These are phyloP conservation scores for Pyrgus malvae DNA, from an alignment of 2,888 invertebrate genomes.

Conservation along the genomic window DNA sequence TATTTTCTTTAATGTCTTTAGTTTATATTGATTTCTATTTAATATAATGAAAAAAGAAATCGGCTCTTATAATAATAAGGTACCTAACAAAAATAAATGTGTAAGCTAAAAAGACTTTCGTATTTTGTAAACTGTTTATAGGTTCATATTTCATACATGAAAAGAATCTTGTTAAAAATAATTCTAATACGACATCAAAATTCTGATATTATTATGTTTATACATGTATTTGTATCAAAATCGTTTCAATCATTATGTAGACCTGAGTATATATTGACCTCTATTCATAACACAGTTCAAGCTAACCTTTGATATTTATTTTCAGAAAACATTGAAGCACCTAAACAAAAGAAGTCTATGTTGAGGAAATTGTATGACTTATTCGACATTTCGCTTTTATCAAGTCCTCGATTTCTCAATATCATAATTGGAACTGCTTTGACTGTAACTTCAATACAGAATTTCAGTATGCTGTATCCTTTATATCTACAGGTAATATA, in stretches of 20 bases:
- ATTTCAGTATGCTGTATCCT: constrained; percentile 87
- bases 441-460: constrained; percentile 85
- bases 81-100: no score
- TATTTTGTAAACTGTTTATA: no score
- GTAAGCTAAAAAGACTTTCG: no score
- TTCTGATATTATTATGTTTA: no score
- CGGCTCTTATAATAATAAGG: no score
- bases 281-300: background rate
- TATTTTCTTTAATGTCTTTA: no score
- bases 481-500: constrained; percentile 83
- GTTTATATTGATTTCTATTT: no score
- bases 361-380: constrained; percentile 64
- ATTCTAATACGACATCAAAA: no score
- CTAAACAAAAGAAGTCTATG: constrained; percentile 40
- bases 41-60: no score
- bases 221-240: no score
- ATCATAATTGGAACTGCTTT: constrained; percentile 85
- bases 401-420: constrained; percentile 84
- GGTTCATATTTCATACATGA: no score
- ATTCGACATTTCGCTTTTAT: constrained; percentile 84
- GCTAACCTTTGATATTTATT: constrained; percentile 27
- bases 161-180: no score
- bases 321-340: constrained; percentile 42
- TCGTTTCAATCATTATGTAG: background rate
- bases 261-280: background rate